These are phyloP conservation scores for Tetraneura akinire DNA, from an alignment of 1,140 invertebrate species.

Conservation along the genomic window DNA sequence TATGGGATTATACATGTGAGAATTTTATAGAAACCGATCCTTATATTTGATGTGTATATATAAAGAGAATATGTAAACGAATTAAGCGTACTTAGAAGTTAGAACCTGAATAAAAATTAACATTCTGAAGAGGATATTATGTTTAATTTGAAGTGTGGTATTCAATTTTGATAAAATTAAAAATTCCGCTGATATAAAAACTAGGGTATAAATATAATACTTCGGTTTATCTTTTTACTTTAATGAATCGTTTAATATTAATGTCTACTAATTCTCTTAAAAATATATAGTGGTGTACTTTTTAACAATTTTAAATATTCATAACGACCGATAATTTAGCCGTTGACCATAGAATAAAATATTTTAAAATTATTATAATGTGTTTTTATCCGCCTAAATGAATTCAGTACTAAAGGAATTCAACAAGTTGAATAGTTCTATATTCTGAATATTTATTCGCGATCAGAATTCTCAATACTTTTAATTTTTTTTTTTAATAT, in stretches of 20 bases:
- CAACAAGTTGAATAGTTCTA: no score
- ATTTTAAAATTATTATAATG: no score
- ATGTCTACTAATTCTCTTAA: not conserved
- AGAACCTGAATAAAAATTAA: not conserved
- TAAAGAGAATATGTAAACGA: not conserved
- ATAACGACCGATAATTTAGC: no score
- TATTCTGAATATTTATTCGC: no score
- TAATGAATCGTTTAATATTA: not conserved
- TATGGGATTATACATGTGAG: not conserved
- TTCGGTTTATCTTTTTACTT: not conserved
- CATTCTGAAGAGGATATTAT: not conserved
- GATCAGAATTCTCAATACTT: no score
- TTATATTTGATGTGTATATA: not conserved
- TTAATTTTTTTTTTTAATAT: no score
- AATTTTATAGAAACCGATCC: not conserved
- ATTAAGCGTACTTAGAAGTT: no score
- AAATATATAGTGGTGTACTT: not conserved
- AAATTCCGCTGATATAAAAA: not conserved
- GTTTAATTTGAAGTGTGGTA: not conserved
- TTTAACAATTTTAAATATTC: no score
- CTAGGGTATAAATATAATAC: not conserved
- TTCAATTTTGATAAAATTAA: not conserved
- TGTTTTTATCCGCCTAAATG: no score
- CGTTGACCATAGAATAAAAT: no score
- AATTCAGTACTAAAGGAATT: no score